Percentiles rank a stretch among this genome's conserved stretches.
These are phyloP conservation scores for Yponomeuta cagnagella DNA, from an alignment of 2,888 invertebrate species.

Conservation along the genomic window DNA sequence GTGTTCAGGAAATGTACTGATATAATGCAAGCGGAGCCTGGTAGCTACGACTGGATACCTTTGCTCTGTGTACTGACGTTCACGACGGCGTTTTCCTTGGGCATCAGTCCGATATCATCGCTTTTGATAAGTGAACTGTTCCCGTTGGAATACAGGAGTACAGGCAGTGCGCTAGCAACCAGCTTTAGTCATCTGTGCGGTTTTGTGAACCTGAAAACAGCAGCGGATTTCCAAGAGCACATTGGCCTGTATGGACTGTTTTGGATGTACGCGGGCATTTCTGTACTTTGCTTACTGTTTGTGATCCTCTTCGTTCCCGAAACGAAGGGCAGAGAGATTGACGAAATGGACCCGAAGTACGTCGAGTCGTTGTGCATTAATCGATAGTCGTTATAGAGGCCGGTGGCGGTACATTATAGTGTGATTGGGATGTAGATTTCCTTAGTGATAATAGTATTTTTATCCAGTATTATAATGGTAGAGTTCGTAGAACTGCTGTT, in stretches of 20 bases:
- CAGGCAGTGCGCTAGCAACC: conserved; percentile 82
- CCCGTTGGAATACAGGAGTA: conserved; percentile 81
- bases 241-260: conserved; percentile 88
- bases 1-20: conserved; percentile 58
- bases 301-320: conserved; percentile 91
- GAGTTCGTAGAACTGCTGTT: background rate
- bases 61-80: conserved; percentile 87
- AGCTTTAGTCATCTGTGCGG: conserved; percentile 91
- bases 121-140: conserved; percentile 83
- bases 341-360: conserved; percentile 88
- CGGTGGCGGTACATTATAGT: background rate
- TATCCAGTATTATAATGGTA: conserved; percentile 31
- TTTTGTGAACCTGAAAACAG: conserved; percentile 88
- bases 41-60: conserved; percentile 88
- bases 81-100: conserved; percentile 88
- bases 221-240: conserved; percentile 84
- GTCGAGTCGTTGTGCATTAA: conserved; percentile 74
- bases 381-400: conserved; percentile 48
- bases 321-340: conserved; percentile 91
- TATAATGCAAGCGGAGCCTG: conserved; percentile 49
- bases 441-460: conserved; percentile 22
- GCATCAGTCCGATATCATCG: conserved; percentile 85
- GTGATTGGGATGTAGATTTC: conserved; percentile 24
- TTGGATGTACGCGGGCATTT: conserved; percentile 89
- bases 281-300: conserved; percentile 86